These are phyloP conservation scores for Euborellia annulipes DNA, from an alignment of 1,140 invertebrate genomes.

Conservation along the genomic window DNA sequence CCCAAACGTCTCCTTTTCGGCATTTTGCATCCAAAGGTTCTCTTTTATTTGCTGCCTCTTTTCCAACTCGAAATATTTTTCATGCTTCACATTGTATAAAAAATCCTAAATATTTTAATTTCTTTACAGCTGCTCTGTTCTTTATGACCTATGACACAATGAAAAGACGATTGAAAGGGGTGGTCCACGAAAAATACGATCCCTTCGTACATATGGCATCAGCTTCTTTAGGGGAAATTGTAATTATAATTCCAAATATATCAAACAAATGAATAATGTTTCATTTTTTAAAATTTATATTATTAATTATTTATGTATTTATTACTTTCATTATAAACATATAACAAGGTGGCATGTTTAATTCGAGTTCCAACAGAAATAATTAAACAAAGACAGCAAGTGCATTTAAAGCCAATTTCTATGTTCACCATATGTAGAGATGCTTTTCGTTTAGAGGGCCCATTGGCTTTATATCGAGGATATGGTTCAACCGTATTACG, in stretches of 20 bases:
- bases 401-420: constrained; percentile 31
- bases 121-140: constrained; percentile 69
- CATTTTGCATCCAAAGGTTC: too few relatives aligned
- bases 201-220: constrained; percentile 65
- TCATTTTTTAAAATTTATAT: not conserved
- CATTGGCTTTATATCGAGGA: constrained; percentile 70
- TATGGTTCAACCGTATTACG: constrained; percentile 75
- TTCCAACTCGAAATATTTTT: too few relatives aligned
- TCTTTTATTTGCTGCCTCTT: too few relatives aligned
- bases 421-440: constrained; percentile 39
- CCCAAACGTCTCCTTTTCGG: too few relatives aligned
- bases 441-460: constrained; percentile 46
- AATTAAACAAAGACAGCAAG: constrained; percentile 85
- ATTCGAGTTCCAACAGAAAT: constrained; percentile 90
- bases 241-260: constrained; percentile 30
- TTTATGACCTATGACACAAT: constrained; percentile 83
- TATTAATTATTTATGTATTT: too few relatives aligned
- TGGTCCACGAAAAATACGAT: constrained; percentile 33
- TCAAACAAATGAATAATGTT: too few relatives aligned
- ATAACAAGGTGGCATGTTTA: constrained; percentile 58
- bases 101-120: too few relatives aligned
- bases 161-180: constrained; percentile 41
- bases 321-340: not conserved
- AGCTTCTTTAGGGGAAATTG: constrained; percentile 70
- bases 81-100: too few relatives aligned